These are phyloP conservation scores for Rattus norvegicus DNA, from an alignment of 2,113 vertebrate genomes.

Conservation along the genomic window DNA sequence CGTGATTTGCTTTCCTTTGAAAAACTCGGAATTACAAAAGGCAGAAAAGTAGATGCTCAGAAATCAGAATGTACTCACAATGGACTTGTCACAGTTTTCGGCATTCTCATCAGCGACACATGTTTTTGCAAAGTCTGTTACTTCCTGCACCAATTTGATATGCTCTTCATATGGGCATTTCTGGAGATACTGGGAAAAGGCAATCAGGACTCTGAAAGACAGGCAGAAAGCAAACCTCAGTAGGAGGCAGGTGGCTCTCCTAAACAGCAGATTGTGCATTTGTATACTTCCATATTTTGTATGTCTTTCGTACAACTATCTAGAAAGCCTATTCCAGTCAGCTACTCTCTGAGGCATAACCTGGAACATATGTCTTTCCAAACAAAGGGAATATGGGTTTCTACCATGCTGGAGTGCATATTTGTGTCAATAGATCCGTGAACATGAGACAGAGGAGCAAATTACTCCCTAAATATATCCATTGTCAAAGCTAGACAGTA, in stretches of 20 bases:
- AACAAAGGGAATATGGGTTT: background rate
- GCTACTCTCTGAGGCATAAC: background rate
- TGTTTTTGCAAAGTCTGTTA: constrained; percentile 81
- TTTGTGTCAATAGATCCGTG: background rate
- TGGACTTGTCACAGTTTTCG: constrained; percentile 74
- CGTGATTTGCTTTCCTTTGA: background rate
- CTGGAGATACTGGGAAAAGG: constrained; percentile 86
- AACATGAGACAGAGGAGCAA: background rate
- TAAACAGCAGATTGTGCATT: background rate
- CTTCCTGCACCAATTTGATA: constrained; percentile 72
- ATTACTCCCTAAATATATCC: background rate
- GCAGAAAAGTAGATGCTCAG: background rate
- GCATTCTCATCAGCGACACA: constrained; percentile 80
- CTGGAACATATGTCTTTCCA: background rate
- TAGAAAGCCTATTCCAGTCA: background rate
- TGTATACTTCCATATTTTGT: background rate
- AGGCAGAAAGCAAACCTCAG: background rate
- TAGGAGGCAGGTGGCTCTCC: background rate
- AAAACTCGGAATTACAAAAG: background rate
- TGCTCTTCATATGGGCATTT: constrained; percentile 73
- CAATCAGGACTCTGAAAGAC: constrained; percentile 78
- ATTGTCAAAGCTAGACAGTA: background rate
- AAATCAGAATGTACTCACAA: constrained; percentile 78
- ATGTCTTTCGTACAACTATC: background rate
- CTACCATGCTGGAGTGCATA: background rate